Conservation (phyloP, 2,113 vertebrate genomes). For the Dascyllus trimaculatus region DNA sequence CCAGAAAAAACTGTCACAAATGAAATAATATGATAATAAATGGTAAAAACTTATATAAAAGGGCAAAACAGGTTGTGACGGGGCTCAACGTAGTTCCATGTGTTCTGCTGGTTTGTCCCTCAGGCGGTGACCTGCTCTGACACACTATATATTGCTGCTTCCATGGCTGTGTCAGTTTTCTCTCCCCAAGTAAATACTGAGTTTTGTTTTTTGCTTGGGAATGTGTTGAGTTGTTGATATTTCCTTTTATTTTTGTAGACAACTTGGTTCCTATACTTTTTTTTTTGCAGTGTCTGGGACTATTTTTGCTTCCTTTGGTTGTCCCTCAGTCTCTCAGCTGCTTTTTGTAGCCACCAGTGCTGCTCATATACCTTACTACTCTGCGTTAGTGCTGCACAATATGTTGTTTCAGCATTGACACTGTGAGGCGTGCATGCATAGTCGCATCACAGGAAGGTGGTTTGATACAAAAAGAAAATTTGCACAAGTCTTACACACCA, state of each 20-base stretch:
- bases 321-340: constrained; percentile 17
- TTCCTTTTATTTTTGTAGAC: neutral
- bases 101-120: too few species aligned
- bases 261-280: neutral
- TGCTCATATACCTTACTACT: constrained; percentile 1
- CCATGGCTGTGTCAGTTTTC: constrained; percentile 1
- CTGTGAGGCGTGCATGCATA: too few species aligned
- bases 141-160: constrained; percentile 5
- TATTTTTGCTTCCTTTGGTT: neutral
- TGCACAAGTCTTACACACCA: too few species aligned
- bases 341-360: neutral
- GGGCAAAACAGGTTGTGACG: too few species aligned
- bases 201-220: neutral
- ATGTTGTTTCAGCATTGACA: too few species aligned
- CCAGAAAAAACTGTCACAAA: too few species aligned
- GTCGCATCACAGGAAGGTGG: too few species aligned
- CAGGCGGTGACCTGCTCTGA: constrained; percentile 15
- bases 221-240: neutral
- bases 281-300: neutral
- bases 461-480: too few species aligned
- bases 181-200: constrained; percentile 5
- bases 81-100: too few species aligned
- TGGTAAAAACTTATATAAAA: too few species aligned
- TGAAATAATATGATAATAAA: too few species aligned
- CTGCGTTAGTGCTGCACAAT: neutral